A percentile compares a stretch with the other conserved stretches of the same genome.
Evolutionary conservation across 1,140 invertebrate species (phyloP).

Genomic region (Leptinotarsa undecemlineata): DNA sequence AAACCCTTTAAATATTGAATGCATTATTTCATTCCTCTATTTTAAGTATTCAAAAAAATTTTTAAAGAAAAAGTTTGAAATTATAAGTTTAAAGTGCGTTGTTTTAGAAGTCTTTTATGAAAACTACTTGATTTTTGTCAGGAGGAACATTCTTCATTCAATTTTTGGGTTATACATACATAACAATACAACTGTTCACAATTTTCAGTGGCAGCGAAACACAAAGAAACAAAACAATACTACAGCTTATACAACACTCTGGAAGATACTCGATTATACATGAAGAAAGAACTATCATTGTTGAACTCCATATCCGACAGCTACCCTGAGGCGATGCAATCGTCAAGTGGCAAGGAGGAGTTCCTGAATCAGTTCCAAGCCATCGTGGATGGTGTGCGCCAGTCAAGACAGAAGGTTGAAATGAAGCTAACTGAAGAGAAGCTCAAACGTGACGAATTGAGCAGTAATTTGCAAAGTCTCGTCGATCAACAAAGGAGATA

Average conservation of each 20-base stretch:
- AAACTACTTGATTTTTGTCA: too few relatives aligned
- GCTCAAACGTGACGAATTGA: conserved; percentile 70
- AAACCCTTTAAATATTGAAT: too few relatives aligned
- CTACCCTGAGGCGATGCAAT: conserved; percentile 80
- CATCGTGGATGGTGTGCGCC: conserved; percentile 83
- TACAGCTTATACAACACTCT: conserved; percentile 95
- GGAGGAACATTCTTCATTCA: too few relatives aligned
- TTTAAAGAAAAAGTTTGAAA: too few relatives aligned
- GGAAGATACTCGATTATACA: conserved; percentile 90
- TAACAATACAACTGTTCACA: conserved; percentile 10
- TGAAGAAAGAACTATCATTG: conserved; percentile 87
- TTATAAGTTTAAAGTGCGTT: too few relatives aligned
- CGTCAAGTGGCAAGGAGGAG: conserved; percentile 73
- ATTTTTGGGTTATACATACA: too few relatives aligned
- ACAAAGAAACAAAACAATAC: conserved; percentile 96
- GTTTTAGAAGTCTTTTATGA: too few relatives aligned
- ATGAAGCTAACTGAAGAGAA: conserved; percentile 68
- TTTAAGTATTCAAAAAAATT: too few relatives aligned
- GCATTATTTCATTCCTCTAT: too few relatives aligned
- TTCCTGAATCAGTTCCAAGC: conserved; percentile 87
- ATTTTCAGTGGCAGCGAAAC: conserved; percentile 85
- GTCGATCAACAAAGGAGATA: conserved; percentile 84
- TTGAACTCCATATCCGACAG: conserved; percentile 94
- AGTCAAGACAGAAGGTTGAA: conserved; percentile 76
- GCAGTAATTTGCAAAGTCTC: conserved; percentile 70